Base-by-base conservation (phyloP, 2,113 vertebrate genomes). In the Gobius niger region DNA sequence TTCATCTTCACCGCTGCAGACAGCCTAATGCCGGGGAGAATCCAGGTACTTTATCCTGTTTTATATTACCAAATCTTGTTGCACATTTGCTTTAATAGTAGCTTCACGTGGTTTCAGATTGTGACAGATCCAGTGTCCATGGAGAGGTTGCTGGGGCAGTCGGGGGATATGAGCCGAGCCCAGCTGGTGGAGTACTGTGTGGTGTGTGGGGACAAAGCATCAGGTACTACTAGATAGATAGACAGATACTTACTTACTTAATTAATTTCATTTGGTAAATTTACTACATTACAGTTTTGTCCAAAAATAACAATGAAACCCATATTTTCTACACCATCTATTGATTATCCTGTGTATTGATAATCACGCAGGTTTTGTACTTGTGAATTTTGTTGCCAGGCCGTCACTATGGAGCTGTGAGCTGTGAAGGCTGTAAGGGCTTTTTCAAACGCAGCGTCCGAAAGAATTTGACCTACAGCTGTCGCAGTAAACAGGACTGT, bases 371-470 rank as follows among this genome's bases (percentile, higher is more conserved):
- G 69, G 44, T 42, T 34, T 8, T 40, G 70, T 56, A 15, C 44
- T 7, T 9, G 5, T 71, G 49, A 2, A 1, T 61, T 73, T 49
- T 82, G 14, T 44, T 16, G 62, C 72, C 76, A 99, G 98, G 98
- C 73, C 96, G 98, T 83, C 98, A 99, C 84, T 99, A 99, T 87
- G 98, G 98, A 80, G 98, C 98, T 1, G 96, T 99, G 85, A 99
- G 97, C 75, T 99, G 98, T 74, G 98, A 99, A 77, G 98, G 98
- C 65, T 99, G 98, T 88, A 99, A 99, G 90, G 98, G 98, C 34
- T 99, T 99, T 90, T 99, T 99, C 89, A 99, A 99, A 90, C 92
- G 98, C 82, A 99, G 98, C 1, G 98, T 99, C 77, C 94, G 98
- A 79, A 99, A 99, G 83, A 98, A 92, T 89, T 77, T 99, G 90